Conservation (phyloP, 2,797 vertebrate genomes). For the Hydrolagus colliei region DNA sequence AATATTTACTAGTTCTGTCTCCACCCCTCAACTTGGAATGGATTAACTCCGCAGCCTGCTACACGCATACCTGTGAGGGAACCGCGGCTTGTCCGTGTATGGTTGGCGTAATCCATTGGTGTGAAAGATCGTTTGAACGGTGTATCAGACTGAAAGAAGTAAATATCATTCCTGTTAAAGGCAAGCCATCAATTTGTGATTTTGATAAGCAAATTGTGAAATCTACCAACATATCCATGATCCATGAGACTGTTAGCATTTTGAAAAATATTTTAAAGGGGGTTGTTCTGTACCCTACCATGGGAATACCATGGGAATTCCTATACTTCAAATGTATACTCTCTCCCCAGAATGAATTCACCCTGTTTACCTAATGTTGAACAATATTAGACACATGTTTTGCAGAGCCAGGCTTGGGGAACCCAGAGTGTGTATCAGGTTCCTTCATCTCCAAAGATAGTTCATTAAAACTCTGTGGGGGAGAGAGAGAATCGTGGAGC, state of each 20-base stretch:
- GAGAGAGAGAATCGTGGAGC: too few relatives aligned
- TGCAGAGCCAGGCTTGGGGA: too few relatives aligned
- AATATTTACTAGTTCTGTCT: background rate
- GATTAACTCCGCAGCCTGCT: background rate
- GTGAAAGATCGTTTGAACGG: conserved; percentile 57
- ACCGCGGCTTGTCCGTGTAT: conserved; percentile 49
- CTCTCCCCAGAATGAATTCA: too few relatives aligned
- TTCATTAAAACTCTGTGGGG: too few relatives aligned
- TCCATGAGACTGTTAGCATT: too few relatives aligned
- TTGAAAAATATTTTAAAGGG: background rate
- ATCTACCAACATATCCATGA: background rate
- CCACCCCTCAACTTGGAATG: background rate
- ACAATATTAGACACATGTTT: too few relatives aligned
- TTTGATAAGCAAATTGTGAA: too few relatives aligned
- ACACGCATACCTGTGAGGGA: conserved; percentile 51
- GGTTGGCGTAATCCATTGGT: conserved; percentile 54
- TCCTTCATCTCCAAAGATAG: too few relatives aligned
- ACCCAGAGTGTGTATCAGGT: too few relatives aligned
- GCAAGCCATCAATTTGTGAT: background rate
- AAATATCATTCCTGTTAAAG: background rate
- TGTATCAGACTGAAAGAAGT: conserved; percentile 51
- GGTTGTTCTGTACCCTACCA: background rate
- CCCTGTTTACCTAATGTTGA: too few relatives aligned
- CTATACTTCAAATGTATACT: too few relatives aligned
- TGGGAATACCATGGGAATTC: too few relatives aligned